phyloP scores from a whole-genome alignment of 2,797 vertebrate genomes.

The Squalus acanthias region DNA sequence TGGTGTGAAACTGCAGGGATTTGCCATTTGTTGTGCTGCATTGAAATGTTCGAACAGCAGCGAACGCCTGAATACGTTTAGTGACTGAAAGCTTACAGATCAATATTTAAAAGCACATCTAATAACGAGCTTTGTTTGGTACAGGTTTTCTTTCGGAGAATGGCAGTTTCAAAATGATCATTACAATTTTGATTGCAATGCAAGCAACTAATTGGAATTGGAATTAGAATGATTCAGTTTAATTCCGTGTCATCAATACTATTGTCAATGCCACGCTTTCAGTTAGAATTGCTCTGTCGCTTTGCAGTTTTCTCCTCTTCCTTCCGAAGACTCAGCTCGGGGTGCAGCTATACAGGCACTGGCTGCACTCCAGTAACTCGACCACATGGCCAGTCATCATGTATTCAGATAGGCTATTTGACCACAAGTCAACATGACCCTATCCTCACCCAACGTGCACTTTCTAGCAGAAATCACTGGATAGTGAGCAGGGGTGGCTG shows the following conservation, averaged over 20 bases:
- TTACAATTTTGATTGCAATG: not conserved
- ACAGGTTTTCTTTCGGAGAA: not conserved
- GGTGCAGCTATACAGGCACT: not conserved
- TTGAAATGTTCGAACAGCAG: not conserved
- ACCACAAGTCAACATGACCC: not conserved
- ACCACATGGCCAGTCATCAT: not conserved
- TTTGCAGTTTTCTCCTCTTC: not conserved
- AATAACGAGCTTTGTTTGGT: not conserved
- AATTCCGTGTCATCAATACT: not conserved
- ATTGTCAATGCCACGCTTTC: not conserved
- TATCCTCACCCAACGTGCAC: not conserved
- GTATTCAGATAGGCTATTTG: not conserved
- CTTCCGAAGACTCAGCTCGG: not conserved
- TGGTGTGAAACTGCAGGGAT: not conserved
- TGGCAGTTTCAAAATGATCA: not conserved
- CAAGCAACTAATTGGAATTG: not conserved
- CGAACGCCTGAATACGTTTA: not conserved
- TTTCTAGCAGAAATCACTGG: not conserved
- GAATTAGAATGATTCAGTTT: not conserved
- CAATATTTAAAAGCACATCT: not conserved
- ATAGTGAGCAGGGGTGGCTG: not conserved
- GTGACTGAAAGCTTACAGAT: not conserved
- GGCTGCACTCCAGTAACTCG: not conserved
- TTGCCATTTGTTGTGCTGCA: not conserved
- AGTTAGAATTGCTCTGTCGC: not conserved